Evolutionary conservation across 2,888 invertebrate species (phyloP).

Genomic region (Myopa testacea): DNA sequence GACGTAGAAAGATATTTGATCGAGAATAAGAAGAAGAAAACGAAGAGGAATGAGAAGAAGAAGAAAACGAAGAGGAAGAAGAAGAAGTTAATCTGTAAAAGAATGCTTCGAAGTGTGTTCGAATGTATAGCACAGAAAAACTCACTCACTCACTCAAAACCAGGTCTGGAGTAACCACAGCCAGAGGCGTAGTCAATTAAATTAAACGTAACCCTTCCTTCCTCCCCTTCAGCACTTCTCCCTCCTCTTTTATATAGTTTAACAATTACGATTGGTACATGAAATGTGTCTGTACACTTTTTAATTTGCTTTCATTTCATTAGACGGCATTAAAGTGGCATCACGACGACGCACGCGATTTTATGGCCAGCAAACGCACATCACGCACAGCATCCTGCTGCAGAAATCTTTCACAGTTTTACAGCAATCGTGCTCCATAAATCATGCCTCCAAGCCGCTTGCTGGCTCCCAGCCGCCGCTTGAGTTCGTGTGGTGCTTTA

Average conservation of each 20-base stretch:
- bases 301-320: background rate
- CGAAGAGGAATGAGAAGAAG: background rate
- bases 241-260: too few species aligned
- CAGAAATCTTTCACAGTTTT: background rate
- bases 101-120: too few species aligned
- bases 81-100: too few species aligned
- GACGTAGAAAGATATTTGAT: background rate
- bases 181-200: too few species aligned
- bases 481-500: conserved; percentile 23
- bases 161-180: too few species aligned
- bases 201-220: too few species aligned
- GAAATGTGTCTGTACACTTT: background rate
- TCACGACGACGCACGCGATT: background rate
- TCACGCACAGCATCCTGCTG: background rate
- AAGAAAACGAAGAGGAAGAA: too few species aligned
- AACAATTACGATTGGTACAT: too few species aligned
- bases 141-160: too few species aligned
- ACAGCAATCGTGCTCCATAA: conserved; percentile 20
- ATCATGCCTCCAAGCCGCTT: background rate
- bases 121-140: too few species aligned
- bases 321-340: background rate
- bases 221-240: too few species aligned
- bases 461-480: background rate
- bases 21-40: background rate
- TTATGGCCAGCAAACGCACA: background rate